Percentiles rank a stretch among this genome's conserved stretches.
Evolutionary conservation across 1,140 invertebrate species (phyloP).

Genomic region (Lithobius niger): DNA sequence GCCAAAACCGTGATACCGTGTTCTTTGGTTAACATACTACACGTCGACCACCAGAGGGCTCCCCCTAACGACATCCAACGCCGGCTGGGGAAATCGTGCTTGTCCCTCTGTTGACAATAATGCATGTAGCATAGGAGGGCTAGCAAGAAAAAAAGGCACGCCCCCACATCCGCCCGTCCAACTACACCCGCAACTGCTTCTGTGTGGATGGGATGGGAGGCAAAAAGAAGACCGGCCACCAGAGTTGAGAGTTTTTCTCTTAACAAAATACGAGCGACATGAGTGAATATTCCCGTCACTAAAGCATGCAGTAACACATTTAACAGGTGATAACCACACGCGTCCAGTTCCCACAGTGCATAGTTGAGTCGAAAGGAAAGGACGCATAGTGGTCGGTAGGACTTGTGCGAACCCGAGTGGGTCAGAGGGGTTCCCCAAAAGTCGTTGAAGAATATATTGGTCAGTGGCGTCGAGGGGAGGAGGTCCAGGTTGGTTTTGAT

Average conservation of each 20-base stretch:
- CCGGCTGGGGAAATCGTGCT: conserved; percentile 3
- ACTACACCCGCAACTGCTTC: conserved; percentile 58
- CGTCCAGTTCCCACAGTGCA: conserved; percentile 30
- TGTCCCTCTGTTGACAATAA: conserved; percentile 17
- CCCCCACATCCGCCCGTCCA: conserved; percentile 39
- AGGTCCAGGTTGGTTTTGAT: conserved; percentile 77
- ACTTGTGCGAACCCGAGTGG: conserved; percentile 82
- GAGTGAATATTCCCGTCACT: conserved; percentile 30
- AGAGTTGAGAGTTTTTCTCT: conserved; percentile 13
- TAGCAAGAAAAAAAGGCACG: conserved; percentile 36
- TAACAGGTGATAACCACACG: conserved; percentile 36
- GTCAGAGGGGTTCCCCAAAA: conserved; percentile 46
- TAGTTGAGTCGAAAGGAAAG: conserved; percentile 87
- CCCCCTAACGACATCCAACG: conserved; percentile 15
- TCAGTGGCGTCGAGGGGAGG: conserved; percentile 48
- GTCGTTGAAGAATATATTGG: conserved; percentile 33
- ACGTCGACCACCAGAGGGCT: conserved; percentile 14
- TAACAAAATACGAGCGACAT: conserved; percentile 18
- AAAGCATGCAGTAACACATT: conserved; percentile 36
- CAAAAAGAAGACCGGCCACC: conserved; percentile 34
- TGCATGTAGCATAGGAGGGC: conserved; percentile 43
- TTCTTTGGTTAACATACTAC: conserved; percentile 73
- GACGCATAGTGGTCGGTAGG: conserved; percentile 85
- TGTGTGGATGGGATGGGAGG: conserved; percentile 39
- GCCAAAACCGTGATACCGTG: conserved; percentile 79